Percentiles rank a stretch among this genome's conserved stretches.
These are phyloP conservation scores for Resseliella maxima DNA, from an alignment of 2,888 invertebrate genomes.

Conservation along the genomic window DNA sequence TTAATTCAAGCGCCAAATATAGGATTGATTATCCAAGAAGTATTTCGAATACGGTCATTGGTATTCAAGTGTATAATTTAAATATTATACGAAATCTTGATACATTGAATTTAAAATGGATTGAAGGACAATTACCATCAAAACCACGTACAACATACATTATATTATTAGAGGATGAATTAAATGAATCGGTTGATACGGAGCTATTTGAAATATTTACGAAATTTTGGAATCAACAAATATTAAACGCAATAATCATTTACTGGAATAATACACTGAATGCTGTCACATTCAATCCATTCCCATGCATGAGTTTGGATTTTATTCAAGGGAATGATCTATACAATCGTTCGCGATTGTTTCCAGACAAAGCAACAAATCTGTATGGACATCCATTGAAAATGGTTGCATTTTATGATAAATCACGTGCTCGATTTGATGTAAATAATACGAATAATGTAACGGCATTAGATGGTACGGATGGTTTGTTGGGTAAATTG, in stretches of 20 bases:
- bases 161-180: conserved; percentile 62
- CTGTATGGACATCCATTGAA: conserved; percentile 64
- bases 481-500: conserved; percentile 66
- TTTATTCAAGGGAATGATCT: conserved; percentile 59
- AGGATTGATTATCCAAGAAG: not conserved
- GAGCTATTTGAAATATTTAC: conserved; percentile 66
- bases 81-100: conserved; percentile 21
- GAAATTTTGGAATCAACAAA: conserved; percentile 70
- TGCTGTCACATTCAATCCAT: conserved; percentile 71
- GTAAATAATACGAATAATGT: conserved; percentile 61
- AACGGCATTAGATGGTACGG: conserved; percentile 58
- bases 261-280: conserved; percentile 64
- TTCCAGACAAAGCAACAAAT: conserved; percentile 59
- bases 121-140: conserved; percentile 62
- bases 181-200: not conserved
- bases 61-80: conserved; percentile 21
- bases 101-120: conserved; percentile 61
- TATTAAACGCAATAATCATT: conserved; percentile 69
- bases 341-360: not conserved
- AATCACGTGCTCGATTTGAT: conserved; percentile 65
- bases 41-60: not conserved
- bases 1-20: not conserved
- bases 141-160: conserved; percentile 65
- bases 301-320: conserved; percentile 67
- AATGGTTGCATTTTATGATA: conserved; percentile 66